Evolutionary conservation across 2,797 vertebrate species (phyloP), one percentile per base, ranked within the genome.

Genomic region (Sphenodon punctatus): DNA sequence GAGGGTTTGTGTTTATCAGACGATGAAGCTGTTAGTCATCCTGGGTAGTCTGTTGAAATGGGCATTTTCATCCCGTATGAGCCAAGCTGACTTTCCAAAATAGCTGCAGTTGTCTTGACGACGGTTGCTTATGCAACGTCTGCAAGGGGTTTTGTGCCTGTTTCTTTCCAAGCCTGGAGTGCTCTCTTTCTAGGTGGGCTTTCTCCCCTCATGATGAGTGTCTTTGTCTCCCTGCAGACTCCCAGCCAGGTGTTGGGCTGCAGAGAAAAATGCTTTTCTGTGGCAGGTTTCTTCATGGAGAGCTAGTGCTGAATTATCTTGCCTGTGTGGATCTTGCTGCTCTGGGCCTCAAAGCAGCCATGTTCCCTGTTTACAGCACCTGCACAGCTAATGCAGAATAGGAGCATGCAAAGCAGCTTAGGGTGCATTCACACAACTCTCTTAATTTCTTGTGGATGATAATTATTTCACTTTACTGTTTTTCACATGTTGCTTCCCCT

Each of bases 91-190:
- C 82, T 83, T 84, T 85, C 73, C 42, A 85, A 90, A 88, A 91
- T 89, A 87, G 91, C 82, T 82, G 56, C 66, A 41, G 90, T 95
- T 94, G 76, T 94, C 89, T 93, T 94, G 83, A 93, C 65, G 83
- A 85, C 93, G 12, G 94, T 95, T 93, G 82, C 92, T 87, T 1
- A 14, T 89, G 85, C 49, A 1, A 94, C 92, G 46, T 49, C 58
- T 81, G 86, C 82, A 86, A 92, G 90, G 86, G 68, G 5, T 53
- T 81, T 78, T 91, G 78, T 75, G 88, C 65, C 85, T 90, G 70
- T 72, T 39, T 90, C 53, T 89, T 78, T 89, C 81, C 91, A 88
- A 93, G 86, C 80, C 69, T 63, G 51, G 23, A 72, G 66, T 67
- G 56, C 10, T 7, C 45, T 63, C 67, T 81, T 78, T 85, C 85